Percentiles rank a stretch among this genome's conserved stretches.
These are phyloP conservation scores for Athene noctua DNA, from an alignment of 2,113 vertebrate genomes.

Conservation along the genomic window DNA sequence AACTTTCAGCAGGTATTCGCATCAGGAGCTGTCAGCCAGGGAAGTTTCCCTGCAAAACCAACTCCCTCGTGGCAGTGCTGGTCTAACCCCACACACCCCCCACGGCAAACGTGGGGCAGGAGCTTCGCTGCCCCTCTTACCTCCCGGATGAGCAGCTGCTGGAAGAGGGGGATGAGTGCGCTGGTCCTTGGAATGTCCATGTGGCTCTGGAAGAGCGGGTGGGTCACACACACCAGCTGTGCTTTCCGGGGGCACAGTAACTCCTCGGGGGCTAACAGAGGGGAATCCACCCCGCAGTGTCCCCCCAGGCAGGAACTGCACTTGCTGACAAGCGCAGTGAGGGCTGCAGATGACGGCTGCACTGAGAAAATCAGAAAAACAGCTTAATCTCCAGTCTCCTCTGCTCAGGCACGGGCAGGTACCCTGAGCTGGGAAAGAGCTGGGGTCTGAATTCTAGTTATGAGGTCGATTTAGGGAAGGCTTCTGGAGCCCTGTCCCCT, in stretches of 20 bases:
- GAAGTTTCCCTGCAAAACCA: background rate
- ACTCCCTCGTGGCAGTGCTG: background rate
- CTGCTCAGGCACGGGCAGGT: background rate
- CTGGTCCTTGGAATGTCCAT: slow-evolving; percentile 99
- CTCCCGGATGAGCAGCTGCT: slow-evolving; percentile 95
- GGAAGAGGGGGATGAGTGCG: slow-evolving; percentile 96
- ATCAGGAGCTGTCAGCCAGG: background rate
- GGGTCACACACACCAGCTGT: background rate
- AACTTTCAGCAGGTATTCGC: background rate
- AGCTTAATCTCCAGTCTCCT: background rate
- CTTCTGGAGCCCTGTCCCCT: background rate
- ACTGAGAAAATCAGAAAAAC: background rate
- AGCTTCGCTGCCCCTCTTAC: slow-evolving; percentile 70
- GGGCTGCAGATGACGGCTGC: background rate
- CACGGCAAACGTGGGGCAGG: background rate
- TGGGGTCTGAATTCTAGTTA: background rate
- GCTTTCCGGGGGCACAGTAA: background rate
- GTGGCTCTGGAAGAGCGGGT: slow-evolving; percentile 85
- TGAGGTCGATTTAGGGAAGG: background rate
- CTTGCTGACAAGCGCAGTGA: background rate
- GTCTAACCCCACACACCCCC: background rate
- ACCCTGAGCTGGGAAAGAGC: background rate
- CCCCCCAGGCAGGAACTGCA: background rate
- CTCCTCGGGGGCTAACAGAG: background rate
- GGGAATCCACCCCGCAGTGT: background rate